Base-by-base conservation (phyloP, 2,113 vertebrate genomes). In the Anser brachyrhynchus region DNA sequence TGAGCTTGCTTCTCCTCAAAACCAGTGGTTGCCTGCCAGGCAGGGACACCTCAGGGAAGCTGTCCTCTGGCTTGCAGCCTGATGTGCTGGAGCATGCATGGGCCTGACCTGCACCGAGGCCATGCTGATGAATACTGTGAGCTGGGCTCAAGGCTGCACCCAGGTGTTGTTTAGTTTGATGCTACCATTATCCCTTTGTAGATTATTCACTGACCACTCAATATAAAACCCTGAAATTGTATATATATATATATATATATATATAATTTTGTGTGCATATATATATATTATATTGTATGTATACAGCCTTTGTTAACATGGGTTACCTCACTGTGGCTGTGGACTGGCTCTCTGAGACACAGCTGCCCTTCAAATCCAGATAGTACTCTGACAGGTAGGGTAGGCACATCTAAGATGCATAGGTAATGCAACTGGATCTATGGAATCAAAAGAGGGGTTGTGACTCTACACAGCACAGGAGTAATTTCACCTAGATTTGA, bases 31-130 rank as follows among this genome's bases (percentile, higher is more conserved):
- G 43, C 35, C 21, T 9, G 22, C 5, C 13, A 55, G 41, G 20
- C 3, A 2, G 21, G 4, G 4, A 18, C 37, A 83, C 11, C 18
- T 19, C 2, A 2, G 59, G 49, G 7, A 21, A 43, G 13, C 19
- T 81, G 13, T 72, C 9, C 33, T 64, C 5, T 1, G 1, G 9
- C 11, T 43, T 49, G 21, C 15, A 55, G n/a, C 20, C 20, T 1
- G 0, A 28, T 46, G 33, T 6, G 23, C 43, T 9, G 62, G 43
- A 59, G 10, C 0, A 0, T 15, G 10, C 23, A 51, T 0, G 6
- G 35, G 20, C 49, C 54, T 79, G 62, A 70, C 26, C 13, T 58
- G 13, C 3, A 1, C 11, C 8, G 59, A 52, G 9, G 15, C 49
- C 7, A 0, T 52, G 44, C 29, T 54, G 55, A 5, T 0, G 0